A percentile compares a stretch with the other conserved stretches of the same genome.
These are phyloP conservation scores for Synanthedon vespiformis DNA, from an alignment of 2,888 invertebrate genomes.

Conservation along the genomic window DNA sequence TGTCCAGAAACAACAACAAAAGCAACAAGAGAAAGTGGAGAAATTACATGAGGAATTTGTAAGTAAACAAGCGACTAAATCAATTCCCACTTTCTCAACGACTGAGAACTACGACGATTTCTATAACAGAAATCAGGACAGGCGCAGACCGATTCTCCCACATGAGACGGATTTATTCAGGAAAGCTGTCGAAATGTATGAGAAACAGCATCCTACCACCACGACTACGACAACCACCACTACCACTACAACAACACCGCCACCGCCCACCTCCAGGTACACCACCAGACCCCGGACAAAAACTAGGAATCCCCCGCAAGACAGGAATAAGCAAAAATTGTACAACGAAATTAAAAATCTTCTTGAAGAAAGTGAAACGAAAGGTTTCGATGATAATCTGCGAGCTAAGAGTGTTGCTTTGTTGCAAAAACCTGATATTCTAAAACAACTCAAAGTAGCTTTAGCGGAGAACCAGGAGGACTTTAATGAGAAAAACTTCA, in stretches of 20 bases:
- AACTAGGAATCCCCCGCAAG: slow-evolving; percentile 53
- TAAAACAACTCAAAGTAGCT: slow-evolving; percentile 81
- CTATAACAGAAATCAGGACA: slow-evolving; percentile 45
- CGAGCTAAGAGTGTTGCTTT: slow-evolving; percentile 68
- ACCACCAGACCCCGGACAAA: slow-evolving; percentile 42
- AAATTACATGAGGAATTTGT: slow-evolving; percentile 78
- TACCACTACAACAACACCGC: slow-evolving; percentile 64
- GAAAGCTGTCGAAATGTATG: slow-evolving; percentile 75
- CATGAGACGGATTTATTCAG: slow-evolving; percentile 76
- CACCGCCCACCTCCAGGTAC: slow-evolving; percentile 49
- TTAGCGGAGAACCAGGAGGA: slow-evolving; percentile 77
- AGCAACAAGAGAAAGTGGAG: slow-evolving; percentile 81
- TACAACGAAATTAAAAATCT: slow-evolving; percentile 70
- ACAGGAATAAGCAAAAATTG: slow-evolving; percentile 68
- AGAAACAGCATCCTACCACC: slow-evolving; percentile 76
- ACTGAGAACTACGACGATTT: slow-evolving; percentile 60
- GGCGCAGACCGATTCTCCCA: slow-evolving; percentile 66
- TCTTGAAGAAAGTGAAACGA: slow-evolving; percentile 69
- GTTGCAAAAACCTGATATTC: slow-evolving; percentile 76
- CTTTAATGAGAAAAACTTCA: slow-evolving; percentile 75
- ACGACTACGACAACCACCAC: slow-evolving; percentile 77
- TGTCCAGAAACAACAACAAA: slow-evolving; percentile 83
- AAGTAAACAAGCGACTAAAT: slow-evolving; percentile 76
- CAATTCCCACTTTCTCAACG: slow-evolving; percentile 60
- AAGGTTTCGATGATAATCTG: slow-evolving; percentile 62